Evolutionary conservation across 2,797 vertebrate genomes (phyloP), one percentile per base, ranked within the genome.

Genomic region (Erpetoichthys calabaricus): DNA sequence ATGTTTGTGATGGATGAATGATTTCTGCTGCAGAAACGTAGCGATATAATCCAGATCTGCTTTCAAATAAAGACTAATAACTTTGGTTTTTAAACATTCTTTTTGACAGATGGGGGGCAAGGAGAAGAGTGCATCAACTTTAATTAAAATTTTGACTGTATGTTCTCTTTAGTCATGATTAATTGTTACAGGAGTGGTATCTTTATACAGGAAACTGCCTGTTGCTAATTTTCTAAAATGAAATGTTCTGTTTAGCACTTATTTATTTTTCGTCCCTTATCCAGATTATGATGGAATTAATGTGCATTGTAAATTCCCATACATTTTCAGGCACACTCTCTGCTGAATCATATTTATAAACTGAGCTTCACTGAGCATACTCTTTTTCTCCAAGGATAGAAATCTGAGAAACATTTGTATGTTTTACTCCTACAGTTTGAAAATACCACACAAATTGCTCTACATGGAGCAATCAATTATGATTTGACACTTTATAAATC

Each of bases 51-150:
- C 86, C 91, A 96, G 91, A 90, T 79, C 77, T 70, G 75, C 77
- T 84, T 72, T 75, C 85, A 82, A 86, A 89, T 87, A 88, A 82
- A 86, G 86, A 85, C 81, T 89, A 87, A 91, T 91, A 91, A 92
- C 86, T 85, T 85, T 86, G 85, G 81, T 83, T 86, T 90, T 89
- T 89, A 91, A 91, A 91, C 89, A 91, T 80, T 82, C 78, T 70
- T 73, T 74, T 59, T 88, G 89, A 89, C 86, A 86, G 84, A 89
- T 88, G 85, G 82, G 84, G 70, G 84, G 82, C 79, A 70, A 73
- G 78, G 81, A 81, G 68, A 73, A 80, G 77, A 82, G 79, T 82
- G 78, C 75, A 80, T 82, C 81, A 78, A 66, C 73, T 62, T 73
- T 84, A 82, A 86, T 86, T 86, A 86, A 80, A 72, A 77, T 73